Conservation (phyloP, 2,888 invertebrate genomes). For the Mycogona germanica region DNA sequence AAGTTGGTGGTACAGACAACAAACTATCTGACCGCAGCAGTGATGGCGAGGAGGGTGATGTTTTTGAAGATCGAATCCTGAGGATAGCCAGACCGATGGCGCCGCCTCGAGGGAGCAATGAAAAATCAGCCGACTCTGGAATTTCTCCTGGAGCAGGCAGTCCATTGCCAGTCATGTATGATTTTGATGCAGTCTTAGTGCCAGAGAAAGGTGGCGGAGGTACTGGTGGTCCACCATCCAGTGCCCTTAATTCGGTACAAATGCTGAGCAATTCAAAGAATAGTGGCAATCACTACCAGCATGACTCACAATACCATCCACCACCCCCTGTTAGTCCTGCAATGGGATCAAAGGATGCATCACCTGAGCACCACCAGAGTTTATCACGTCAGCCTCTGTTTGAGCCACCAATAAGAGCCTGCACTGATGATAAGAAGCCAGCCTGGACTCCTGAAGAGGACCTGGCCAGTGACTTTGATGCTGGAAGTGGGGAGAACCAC, state of each 20-base stretch:
- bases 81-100: constrained; percentile 29
- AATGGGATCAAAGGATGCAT: constrained; percentile 27
- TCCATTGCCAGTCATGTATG: constrained; percentile 33
- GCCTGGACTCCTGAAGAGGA: constrained; percentile 77
- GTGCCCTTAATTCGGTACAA: background rate
- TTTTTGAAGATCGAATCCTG: constrained; percentile 30
- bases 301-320: constrained; percentile 20
- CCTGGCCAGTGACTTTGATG: constrained; percentile 64
- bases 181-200: constrained; percentile 14
- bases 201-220: constrained; percentile 17
- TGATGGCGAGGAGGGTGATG: constrained; percentile 29
- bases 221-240: background rate
- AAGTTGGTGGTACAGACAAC: constrained; percentile 18
- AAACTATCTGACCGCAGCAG: constrained; percentile 12
- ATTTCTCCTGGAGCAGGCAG: constrained; percentile 63
- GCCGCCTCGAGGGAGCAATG: constrained; percentile 36
- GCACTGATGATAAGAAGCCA: constrained; percentile 29
- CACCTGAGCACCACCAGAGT: constrained; percentile 19
- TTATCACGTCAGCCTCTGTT: background rate
- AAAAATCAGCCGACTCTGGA: constrained; percentile 71
- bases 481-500: constrained; percentile 37
- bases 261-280: background rate
- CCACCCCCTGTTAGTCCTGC: constrained; percentile 25
- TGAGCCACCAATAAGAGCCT: constrained; percentile 9
- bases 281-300: no score